Evolutionary conservation across 2,113 vertebrate species (phyloP).

Genomic region (Pteruthius melanotis): DNA sequence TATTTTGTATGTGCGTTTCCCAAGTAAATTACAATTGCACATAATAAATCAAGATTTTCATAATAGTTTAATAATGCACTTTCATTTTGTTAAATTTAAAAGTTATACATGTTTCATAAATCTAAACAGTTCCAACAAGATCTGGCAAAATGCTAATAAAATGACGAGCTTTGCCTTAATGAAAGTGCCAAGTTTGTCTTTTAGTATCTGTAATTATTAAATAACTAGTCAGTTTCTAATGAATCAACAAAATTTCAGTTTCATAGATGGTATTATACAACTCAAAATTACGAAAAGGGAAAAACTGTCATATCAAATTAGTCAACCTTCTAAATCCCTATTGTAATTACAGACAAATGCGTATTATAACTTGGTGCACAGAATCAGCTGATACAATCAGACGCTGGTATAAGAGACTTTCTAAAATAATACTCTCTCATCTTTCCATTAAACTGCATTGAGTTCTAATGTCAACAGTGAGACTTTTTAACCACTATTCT

Average conservation of each 20-base stretch:
- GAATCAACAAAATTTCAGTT: background rate
- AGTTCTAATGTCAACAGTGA: background rate
- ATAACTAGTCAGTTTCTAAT: background rate
- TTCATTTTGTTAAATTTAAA: constrained; percentile 35
- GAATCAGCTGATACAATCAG: background rate
- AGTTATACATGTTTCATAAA: constrained; percentile 5
- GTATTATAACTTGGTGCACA: background rate
- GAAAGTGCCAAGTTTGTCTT: background rate
- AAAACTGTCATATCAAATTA: background rate
- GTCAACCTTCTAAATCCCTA: background rate
- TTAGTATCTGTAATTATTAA: background rate
- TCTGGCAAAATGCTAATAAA: background rate
- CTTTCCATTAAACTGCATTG: background rate
- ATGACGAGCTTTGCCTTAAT: background rate
- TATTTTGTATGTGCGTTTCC: background rate
- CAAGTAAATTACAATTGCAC: background rate
- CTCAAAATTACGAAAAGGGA: background rate
- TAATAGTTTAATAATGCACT: constrained; percentile 9
- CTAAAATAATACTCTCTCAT: background rate
- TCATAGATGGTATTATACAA: background rate
- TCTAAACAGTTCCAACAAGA: background rate
- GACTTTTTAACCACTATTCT: background rate
- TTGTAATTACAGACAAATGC: background rate
- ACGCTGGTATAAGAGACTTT: background rate
- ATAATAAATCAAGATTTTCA: constrained; percentile 24